A percentile compares a stretch with the other conserved stretches of the same genome.
phyloP scores from a whole-genome alignment of 2,797 vertebrate species.

The Meda fulgida region DNA sequence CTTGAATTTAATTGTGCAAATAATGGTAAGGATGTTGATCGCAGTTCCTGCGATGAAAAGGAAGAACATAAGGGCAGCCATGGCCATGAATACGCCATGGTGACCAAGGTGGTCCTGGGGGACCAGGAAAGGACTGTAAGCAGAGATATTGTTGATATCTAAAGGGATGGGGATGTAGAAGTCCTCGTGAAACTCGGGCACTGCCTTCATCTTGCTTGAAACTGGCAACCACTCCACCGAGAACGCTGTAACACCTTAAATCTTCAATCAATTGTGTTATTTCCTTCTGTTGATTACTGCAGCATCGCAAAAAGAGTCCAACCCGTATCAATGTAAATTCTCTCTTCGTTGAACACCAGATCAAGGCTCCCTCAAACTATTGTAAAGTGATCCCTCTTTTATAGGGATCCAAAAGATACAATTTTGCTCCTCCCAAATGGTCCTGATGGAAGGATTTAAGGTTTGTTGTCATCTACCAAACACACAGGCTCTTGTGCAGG shows the following conservation, averaged over 20 bases:
- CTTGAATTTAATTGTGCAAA: constrained; percentile 78
- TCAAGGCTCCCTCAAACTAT: constrained; percentile 5
- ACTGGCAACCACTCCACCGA: neutral
- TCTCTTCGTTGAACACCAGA: constrained; percentile 8
- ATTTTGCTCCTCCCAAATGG: constrained; percentile 63
- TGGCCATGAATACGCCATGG: constrained; percentile 66
- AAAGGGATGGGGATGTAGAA: constrained; percentile 80
- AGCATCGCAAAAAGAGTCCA: constrained; percentile 22
- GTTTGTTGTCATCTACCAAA: constrained; percentile 34
- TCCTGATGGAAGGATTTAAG: constrained; percentile 65
- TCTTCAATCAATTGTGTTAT: neutral
- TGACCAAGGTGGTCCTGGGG: constrained; percentile 81
- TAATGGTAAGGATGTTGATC: constrained; percentile 78
- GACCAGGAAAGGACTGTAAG: constrained; percentile 79
- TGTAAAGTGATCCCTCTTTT: constrained; percentile 61
- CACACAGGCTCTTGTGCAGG: constrained; percentile 1
- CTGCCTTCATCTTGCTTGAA: constrained; percentile 63
- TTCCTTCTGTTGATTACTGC: constrained; percentile 27
- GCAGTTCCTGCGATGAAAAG: constrained; percentile 69
- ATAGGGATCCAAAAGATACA: constrained; percentile 65
- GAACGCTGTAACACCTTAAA: neutral
- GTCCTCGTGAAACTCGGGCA: constrained; percentile 73
- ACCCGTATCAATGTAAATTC: neutral
- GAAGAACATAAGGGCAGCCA: constrained; percentile 79
- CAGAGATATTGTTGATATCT: constrained; percentile 76